phyloP scores from a whole-genome alignment of 2,888 invertebrate genomes.

The Drosophila fungiperda region DNA sequence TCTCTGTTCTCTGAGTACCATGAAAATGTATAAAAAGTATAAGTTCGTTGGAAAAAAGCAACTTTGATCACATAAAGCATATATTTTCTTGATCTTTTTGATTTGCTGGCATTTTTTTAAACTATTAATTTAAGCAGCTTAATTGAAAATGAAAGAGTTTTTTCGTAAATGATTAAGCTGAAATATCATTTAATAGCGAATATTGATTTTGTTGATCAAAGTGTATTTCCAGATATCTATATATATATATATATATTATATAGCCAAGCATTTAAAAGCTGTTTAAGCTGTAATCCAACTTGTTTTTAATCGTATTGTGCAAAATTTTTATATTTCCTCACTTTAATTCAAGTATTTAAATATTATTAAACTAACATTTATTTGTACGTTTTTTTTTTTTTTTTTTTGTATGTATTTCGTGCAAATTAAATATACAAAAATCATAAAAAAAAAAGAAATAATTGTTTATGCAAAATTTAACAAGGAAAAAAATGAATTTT shows the following conservation, averaged over 20 bases:
- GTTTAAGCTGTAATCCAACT: neutral
- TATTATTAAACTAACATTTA: neutral
- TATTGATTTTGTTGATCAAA: neutral
- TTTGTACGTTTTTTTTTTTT: too few relatives aligned
- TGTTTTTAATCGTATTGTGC: neutral
- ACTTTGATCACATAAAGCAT: too few relatives aligned
- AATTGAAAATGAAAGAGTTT: too few relatives aligned
- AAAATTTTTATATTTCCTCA: neutral
- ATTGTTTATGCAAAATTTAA: neutral
- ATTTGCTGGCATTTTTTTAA: too few relatives aligned
- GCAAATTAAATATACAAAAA: neutral
- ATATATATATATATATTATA: too few relatives aligned
- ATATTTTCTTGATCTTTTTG: too few relatives aligned
- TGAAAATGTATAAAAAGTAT: too few relatives aligned
- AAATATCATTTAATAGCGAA: neutral
- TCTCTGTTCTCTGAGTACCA: too few relatives aligned
- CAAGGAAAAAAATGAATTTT: too few relatives aligned
- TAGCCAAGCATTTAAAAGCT: neutral
- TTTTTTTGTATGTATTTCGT: too few relatives aligned
- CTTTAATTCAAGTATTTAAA: neutral
- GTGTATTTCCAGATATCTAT: neutral
- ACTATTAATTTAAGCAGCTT: too few relatives aligned
- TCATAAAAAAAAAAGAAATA: neutral
- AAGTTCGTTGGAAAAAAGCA: too few relatives aligned
- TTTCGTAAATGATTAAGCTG: neutral